Evolutionary conservation across 2,888 invertebrate genomes (phyloP).

Genomic region (Lithophane ornitopus): DNA sequence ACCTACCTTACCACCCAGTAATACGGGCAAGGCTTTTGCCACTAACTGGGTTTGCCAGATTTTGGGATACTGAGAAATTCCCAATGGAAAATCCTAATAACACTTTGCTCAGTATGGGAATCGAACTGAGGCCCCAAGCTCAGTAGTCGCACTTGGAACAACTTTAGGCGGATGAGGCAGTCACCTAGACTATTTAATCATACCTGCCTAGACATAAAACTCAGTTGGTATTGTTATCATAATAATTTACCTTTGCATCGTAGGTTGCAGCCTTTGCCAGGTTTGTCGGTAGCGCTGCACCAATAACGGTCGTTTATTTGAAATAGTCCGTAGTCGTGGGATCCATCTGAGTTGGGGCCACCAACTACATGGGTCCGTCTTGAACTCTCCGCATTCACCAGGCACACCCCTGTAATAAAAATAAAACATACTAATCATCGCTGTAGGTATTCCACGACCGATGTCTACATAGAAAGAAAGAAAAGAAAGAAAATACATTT

Average conservation of each 20-base stretch:
- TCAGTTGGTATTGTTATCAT: not conserved
- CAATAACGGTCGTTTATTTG: slow-evolving; percentile 85
- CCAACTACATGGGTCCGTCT: slow-evolving; percentile 86
- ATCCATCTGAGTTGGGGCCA: slow-evolving; percentile 85
- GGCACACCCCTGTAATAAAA: slow-evolving; percentile 84
- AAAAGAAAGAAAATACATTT: too few relatives aligned
- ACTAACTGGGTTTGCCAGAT: not conserved
- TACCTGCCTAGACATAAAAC: not conserved
- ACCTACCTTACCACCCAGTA: not conserved
- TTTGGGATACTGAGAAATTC: not conserved
- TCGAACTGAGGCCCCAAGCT: not conserved
- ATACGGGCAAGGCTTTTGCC: not conserved
- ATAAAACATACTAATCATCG: not conserved
- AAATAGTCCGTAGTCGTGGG: slow-evolving; percentile 84
- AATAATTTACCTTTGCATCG: slow-evolving; percentile 76
- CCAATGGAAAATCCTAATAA: not conserved
- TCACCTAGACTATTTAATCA: not conserved
- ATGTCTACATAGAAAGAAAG: too few relatives aligned
- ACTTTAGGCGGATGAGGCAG: not conserved
- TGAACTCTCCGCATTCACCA: slow-evolving; percentile 87
- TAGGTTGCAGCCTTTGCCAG: slow-evolving; percentile 82
- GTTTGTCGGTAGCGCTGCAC: slow-evolving; percentile 73
- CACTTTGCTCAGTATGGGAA: not conserved
- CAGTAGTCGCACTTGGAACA: not conserved
- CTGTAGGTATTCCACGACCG: not conserved